Evolutionary conservation across 2,113 vertebrate genomes (phyloP).

Genomic region (Mesocricetus auratus): DNA sequence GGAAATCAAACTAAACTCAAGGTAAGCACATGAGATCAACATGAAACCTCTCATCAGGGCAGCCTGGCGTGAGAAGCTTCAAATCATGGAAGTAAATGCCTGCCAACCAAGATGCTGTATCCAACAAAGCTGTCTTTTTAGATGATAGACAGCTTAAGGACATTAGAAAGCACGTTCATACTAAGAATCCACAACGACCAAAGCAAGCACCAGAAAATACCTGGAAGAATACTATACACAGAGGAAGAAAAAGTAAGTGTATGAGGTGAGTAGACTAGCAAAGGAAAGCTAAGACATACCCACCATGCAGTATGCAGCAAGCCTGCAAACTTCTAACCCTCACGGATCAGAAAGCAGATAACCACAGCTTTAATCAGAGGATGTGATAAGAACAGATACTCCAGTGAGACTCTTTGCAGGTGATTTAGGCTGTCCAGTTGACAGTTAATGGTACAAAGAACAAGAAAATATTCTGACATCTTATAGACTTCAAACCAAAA

Average conservation of each 20-base stretch:
- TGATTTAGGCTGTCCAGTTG: background rate
- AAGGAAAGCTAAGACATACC: background rate
- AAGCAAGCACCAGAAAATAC: background rate
- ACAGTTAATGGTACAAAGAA: background rate
- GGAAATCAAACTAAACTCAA: background rate
- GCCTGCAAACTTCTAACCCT: background rate
- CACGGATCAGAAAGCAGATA: background rate
- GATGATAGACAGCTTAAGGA: background rate
- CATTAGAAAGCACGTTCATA: background rate
- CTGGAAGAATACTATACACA: background rate
- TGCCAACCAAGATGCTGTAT: background rate
- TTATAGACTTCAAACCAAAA: background rate
- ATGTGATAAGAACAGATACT: background rate
- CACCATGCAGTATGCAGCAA: accelerated
- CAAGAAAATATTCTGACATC: background rate
- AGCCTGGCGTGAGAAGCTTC: background rate
- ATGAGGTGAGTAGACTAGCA: background rate
- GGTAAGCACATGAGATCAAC: no score
- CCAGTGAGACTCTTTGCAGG: background rate
- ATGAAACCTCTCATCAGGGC: background rate
- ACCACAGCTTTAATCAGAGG: background rate
- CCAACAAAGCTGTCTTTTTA: background rate
- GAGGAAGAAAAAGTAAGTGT: background rate
- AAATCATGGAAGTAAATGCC: background rate
- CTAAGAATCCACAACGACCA: background rate